phyloP scores from a whole-genome alignment of 2,113 vertebrate species.

The Dinomys branickii region DNA sequence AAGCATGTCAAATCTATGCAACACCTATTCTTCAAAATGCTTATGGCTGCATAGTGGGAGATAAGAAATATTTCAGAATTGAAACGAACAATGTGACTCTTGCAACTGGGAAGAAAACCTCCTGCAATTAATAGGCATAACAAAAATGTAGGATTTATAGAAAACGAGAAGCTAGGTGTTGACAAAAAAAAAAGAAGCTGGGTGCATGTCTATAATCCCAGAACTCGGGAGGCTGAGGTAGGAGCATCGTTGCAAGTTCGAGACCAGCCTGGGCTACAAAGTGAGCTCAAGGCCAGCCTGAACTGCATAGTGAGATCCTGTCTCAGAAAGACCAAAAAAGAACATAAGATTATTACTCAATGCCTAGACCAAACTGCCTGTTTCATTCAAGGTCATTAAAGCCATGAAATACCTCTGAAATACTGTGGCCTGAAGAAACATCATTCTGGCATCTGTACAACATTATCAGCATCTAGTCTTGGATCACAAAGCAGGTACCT shows the following conservation, averaged over 20 bases:
- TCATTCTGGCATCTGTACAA: constrained; percentile 13
- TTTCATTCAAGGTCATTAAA: constrained; percentile 39
- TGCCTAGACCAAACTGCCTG: neutral
- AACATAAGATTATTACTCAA: constrained; percentile 41
- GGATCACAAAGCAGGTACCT: constrained; percentile 56
- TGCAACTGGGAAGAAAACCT: neutral
- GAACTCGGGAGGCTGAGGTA: too few relatives aligned
- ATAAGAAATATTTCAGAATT: constrained; percentile 27
- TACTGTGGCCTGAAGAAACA: constrained; percentile 17
- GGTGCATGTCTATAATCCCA: too few relatives aligned
- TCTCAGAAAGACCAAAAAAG: too few relatives aligned
- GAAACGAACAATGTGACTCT: neutral
- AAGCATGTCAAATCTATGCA: neutral
- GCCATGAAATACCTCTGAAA: constrained; percentile 40
- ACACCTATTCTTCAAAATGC: neutral
- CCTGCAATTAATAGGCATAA: constrained; percentile 25
- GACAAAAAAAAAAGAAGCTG: constrained; percentile 40
- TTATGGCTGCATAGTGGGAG: neutral
- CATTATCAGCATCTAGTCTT: constrained; percentile 47
- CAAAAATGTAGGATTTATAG: constrained; percentile 8
- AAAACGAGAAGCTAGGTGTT: constrained; percentile 52
- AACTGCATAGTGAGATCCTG: too few relatives aligned
- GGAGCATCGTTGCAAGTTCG: too few relatives aligned
- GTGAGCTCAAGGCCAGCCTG: too few relatives aligned
- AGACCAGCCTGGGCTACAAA: too few relatives aligned